Evolutionary conservation across 2,888 invertebrate species (phyloP), one percentile per base, ranked within the genome.

Genomic region (Cryptus viduatorius): DNA sequence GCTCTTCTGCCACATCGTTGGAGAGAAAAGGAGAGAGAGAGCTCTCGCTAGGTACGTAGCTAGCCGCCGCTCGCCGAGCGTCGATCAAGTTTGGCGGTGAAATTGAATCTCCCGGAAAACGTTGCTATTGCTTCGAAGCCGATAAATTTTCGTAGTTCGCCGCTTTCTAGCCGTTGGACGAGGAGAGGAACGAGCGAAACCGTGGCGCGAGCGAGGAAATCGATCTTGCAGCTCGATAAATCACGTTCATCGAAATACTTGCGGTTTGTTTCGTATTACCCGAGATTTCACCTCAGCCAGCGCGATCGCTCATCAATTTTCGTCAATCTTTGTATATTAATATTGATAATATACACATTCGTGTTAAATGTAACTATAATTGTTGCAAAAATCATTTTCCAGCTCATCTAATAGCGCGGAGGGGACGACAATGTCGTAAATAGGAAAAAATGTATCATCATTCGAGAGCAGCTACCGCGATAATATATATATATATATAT

Each of bases 101-200:
- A 86, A 86, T 86, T 86, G 82, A 86, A 86, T 86, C 83, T 78
- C 79, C 64, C 83, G 83, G 73, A 85, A 82, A 82, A 71, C 84
- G 79, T 75, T 79, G 68, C 83, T 79, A 75, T 79, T 77, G 79
- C 72, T 78, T 64, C 61, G 68, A 65, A 14, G 67, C 46, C 82
- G 77, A 86, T 84, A 83, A 82, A 84, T 86, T 82, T 82, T 78
- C 79, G 71, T 65, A 48, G 50, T 50, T 76, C 64, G 48, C 44
- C 46, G 48, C 31, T 72, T 37, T 44, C 56, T 72, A 72, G 46
- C 14, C 24, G 44, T 29, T 46, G 12, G 61, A 29, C 61, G 31
- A 29, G 53, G 12, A 48, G 14, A 19, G 4, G 14, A 16, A 42
- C 65, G 46, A 19, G 29, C 42, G 48, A 46, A 53, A 3, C 16